Evolutionary conservation across 2,888 invertebrate species (phyloP), one percentile per base, ranked within the genome.

Genomic region (Abrostola triplasia): DNA sequence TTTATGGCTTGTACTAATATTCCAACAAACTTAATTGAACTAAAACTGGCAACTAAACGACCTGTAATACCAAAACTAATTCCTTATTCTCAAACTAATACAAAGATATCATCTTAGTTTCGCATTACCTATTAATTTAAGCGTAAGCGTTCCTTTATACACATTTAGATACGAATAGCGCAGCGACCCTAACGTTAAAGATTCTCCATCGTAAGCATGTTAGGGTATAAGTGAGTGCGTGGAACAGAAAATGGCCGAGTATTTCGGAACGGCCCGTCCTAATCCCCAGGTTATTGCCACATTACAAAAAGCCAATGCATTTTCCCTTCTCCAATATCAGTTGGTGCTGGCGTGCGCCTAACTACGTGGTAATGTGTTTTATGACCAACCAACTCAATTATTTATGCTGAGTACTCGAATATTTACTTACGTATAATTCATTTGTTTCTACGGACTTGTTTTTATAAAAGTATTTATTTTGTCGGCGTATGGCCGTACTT

Each of bases 281-380:
- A 90, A 90, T 90, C 88, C 87, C 78, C 82, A 84, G 88, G 88
- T 91, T 92, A 93, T 91, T 83, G 89, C 85, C 87, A 87, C 88
- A 92, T 92, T 92, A 94, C 91, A 91, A 92, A 92, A 93, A 93
- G 90, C 86, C 89, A 88, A 90, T 93, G 93, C 91, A 91, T 91
- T 91, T 86, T 88, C 88, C 62, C 87, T 88, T 88, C 86, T 85
- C 89, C 84, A 88, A 90, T 91, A 90, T 86, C 83, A 44, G 64
- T 62, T 64, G 58, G 81, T 13, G 9, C 72, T 73, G 83, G 77
- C 80, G 81, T 82, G 77, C 84, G 77, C 75, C 82, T 77, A 84
- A 89, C 84, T 91, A 93, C 93, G 93, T 94, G 93, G 89, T 92
- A 92, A 93, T 92, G 90, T 89, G 86, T 90, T 92, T 93, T 92